Conservation (phyloP, 2,888 invertebrate genomes). For the Drosophila merina region DNA sequence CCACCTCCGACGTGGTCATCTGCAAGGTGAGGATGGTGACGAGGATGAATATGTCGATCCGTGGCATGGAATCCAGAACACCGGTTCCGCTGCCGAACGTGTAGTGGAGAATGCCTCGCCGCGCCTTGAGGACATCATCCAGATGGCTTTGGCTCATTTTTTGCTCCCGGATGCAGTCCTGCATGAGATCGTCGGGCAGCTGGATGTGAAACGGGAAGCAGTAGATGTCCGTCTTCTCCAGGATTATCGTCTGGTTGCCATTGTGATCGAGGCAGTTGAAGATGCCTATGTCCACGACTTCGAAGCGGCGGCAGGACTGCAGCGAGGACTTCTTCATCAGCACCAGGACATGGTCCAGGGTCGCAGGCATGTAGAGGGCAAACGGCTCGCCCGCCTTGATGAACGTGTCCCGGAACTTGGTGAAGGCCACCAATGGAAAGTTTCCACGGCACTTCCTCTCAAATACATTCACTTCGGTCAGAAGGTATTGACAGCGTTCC, state of each 20-base stretch:
- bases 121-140: conserved; percentile 11
- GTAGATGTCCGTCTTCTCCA: conserved; percentile 37
- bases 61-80: background rate
- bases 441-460: conserved; percentile 43
- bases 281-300: conserved; percentile 17
- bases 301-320: conserved; percentile 44
- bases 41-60: background rate
- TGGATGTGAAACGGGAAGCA: conserved; percentile 67
- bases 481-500: conserved; percentile 50
- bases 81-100: conserved; percentile 7
- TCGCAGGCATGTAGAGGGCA: conserved; percentile 49
- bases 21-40: too few relatives aligned
- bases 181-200: conserved; percentile 57
- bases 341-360: conserved; percentile 32
- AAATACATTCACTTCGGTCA: background rate
- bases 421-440: conserved; percentile 51
- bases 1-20: too few relatives aligned
- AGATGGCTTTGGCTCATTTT: background rate
- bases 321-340: conserved; percentile 50
- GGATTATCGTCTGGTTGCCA: conserved; percentile 10
- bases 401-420: conserved; percentile 57
- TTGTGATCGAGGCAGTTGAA: conserved; percentile 40
- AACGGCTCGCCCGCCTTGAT: conserved; percentile 54
- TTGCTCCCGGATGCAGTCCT: conserved; percentile 42
- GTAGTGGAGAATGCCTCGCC: conserved; percentile 47